phyloP scores from a whole-genome alignment of 1,140 invertebrate genomes.

The Rhyacophila brunnea region DNA sequence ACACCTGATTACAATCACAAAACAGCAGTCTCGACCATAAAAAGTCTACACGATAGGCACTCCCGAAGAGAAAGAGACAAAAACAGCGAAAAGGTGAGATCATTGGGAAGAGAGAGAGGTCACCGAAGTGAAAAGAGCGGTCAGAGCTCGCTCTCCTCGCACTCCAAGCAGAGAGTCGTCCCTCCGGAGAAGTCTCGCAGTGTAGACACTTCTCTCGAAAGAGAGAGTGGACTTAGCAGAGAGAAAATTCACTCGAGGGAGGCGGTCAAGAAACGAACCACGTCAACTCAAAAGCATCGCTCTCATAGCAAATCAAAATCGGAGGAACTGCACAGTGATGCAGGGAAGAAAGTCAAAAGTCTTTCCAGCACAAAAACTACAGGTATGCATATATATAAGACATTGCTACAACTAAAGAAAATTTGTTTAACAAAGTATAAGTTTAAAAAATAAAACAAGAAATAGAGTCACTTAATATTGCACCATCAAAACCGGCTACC shows the following conservation, averaged over 20 bases:
- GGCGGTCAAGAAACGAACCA: no score
- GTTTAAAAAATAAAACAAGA: no score
- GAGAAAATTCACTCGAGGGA: slow-evolving; percentile 19
- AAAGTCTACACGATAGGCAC: slow-evolving; percentile 34
- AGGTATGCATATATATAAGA: slow-evolving; percentile 3
- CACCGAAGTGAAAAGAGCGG: slow-evolving; percentile 22
- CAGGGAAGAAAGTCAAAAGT: slow-evolving; percentile 11
- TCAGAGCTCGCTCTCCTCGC: slow-evolving; percentile 29
- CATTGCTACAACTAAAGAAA: no score
- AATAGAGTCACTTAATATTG: no score
- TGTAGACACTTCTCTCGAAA: slow-evolving; percentile 26
- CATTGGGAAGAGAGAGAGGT: slow-evolving; percentile 20
- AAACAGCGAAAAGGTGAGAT: slow-evolving; percentile 14
- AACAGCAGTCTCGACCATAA: slow-evolving; percentile 47
- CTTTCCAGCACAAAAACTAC: slow-evolving; percentile 3
- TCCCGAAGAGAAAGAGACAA: slow-evolving; percentile 10
- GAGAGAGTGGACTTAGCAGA: slow-evolving; percentile 14
- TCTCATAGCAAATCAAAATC: slow-evolving; percentile 7
- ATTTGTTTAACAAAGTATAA: no score
- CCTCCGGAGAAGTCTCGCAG: slow-evolving; percentile 23
- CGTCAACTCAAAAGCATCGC: slow-evolving; percentile 2
- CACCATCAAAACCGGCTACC: no score
- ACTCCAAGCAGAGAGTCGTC: slow-evolving; percentile 8
- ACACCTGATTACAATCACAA: slow-evolving; percentile 48
- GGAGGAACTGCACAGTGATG: slow-evolving; percentile 14